A percentile compares a stretch with the other conserved stretches of the same genome.
phyloP scores from a whole-genome alignment of 2,113 vertebrate species.

The Bubo bubo region DNA sequence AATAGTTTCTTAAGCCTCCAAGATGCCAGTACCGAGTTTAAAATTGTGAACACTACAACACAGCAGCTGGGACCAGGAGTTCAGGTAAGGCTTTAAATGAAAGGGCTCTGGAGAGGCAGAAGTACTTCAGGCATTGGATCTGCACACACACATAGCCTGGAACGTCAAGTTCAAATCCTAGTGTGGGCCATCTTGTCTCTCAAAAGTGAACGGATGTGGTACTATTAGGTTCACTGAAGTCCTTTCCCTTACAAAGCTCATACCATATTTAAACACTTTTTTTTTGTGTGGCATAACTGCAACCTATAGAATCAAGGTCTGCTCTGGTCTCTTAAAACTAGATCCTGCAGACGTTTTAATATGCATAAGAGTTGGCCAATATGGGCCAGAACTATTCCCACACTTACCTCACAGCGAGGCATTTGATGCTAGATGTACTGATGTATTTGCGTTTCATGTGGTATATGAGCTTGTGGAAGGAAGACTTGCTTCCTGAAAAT shows the following conservation, averaged over 20 bases:
- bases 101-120: not conserved
- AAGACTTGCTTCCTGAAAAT: not conserved
- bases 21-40: not conserved
- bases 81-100: constrained; percentile 28
- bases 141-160: not conserved
- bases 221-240: not conserved
- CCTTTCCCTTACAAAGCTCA: not conserved
- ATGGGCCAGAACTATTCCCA: not conserved
- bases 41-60: not conserved
- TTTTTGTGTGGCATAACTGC: not conserved
- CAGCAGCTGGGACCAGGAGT: not conserved
- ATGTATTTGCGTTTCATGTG: not conserved
- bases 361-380: not conserved
- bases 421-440: not conserved
- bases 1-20: not conserved
- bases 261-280: not conserved
- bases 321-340: not conserved
- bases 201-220: not conserved
- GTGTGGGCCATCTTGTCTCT: not conserved
- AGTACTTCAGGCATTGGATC: not conserved
- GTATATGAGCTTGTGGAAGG: not conserved
- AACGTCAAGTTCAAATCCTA: not conserved
- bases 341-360: not conserved
- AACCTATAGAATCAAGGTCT: not conserved
- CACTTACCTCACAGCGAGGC: not conserved